A percentile compares a stretch with the other conserved stretches of the same genome.
These are phyloP conservation scores for Brenthis daphne DNA, from an alignment of 2,888 invertebrate genomes.

Conservation along the genomic window DNA sequence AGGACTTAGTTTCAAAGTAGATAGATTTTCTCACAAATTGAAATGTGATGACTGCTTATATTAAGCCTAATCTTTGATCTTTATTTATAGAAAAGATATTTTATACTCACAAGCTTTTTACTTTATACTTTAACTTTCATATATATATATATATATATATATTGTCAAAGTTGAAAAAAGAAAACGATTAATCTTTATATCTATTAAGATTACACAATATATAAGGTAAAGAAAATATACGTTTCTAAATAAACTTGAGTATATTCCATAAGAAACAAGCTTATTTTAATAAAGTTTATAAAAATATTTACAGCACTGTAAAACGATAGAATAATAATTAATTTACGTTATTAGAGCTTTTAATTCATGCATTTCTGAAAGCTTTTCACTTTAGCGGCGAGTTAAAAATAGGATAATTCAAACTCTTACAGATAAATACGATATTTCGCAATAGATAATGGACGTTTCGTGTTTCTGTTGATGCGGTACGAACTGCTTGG, in stretches of 20 bases:
- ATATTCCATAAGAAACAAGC: too few species aligned
- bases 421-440: slow-evolving; percentile 29
- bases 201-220: too few species aligned
- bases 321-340: too few species aligned
- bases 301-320: too few species aligned
- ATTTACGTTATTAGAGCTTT: slow-evolving; percentile 3
- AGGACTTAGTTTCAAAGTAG: slow-evolving; percentile 15
- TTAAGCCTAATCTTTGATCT: slow-evolving; percentile 20
- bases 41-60: slow-evolving; percentile 21
- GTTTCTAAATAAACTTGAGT: too few species aligned
- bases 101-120: not conserved
- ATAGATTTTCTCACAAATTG: slow-evolving; percentile 25
- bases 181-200: too few species aligned
- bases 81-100: slow-evolving; percentile 11
- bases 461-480: slow-evolving; percentile 39
- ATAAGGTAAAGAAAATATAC: too few species aligned
- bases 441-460: slow-evolving; percentile 40
- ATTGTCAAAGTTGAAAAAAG: too few species aligned
- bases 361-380: slow-evolving; percentile 12
- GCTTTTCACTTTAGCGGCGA: slow-evolving; percentile 22
- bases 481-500: slow-evolving; percentile 30
- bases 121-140: not conserved
- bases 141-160: not conserved
- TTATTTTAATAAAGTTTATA: too few species aligned
- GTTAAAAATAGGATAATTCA: slow-evolving; percentile 34